Evolutionary conservation across 2,113 vertebrate species (phyloP), one percentile per base, ranked within the genome.

Genomic region (Drymodes brunneopygia): DNA sequence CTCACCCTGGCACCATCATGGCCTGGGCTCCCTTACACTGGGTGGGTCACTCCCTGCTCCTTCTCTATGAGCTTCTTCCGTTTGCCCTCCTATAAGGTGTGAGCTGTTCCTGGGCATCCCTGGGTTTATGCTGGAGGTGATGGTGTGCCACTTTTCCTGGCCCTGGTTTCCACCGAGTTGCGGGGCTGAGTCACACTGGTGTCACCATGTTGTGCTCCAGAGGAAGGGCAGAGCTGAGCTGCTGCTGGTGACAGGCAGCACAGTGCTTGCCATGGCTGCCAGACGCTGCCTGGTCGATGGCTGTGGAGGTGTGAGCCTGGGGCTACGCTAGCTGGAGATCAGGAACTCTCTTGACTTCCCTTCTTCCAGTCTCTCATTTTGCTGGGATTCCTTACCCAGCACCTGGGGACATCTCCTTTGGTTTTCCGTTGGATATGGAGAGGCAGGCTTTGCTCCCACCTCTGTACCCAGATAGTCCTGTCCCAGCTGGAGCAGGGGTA

Each of bases 121-220:
- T 35, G 23, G 33, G 24, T 44, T 66, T 0, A 1, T 44, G 31
- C 36, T 54, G 42, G 85, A 65, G 80, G 45, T 64, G 66, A 36
- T 0, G 0, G 60, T 2, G 3, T 70, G 62, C 44, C 72, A 23
- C 33, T 66, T 72, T 67, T 51, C 84, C 60, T 7, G 9, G 28
- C 87, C 51, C 38, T 11, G 3, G 27, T 67, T 90, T 91, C 81
- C 80, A 42, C 7, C 23, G 10, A 24, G 29, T 45, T 78, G 11
- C 9, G 25, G 50, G 12, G 81, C 94, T 95, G 96, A 96, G 87
- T 97, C 95, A 96, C 70, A 28, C 17, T 1, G 29, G 90, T 97
- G 88, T 97, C 92, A 93, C 90, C 92, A 57, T 85, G 70, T 90
- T 93, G 48, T 91, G 78, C 87, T 95, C 87, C 12, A 2, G 87